Evolutionary conservation across 2,797 vertebrate genomes (phyloP).

Genomic region (Pteropus rufus): DNA sequence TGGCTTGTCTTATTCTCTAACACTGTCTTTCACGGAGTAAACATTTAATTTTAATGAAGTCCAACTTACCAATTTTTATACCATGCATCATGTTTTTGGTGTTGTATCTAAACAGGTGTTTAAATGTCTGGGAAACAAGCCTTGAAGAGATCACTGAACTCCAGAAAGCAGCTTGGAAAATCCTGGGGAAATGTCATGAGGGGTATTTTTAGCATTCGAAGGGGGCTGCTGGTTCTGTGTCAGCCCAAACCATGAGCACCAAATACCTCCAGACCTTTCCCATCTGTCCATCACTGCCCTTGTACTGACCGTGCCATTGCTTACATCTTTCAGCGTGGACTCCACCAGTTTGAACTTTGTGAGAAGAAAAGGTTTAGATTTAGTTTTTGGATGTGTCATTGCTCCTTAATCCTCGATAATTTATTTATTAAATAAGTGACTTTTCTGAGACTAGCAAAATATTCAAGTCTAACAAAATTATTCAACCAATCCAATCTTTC

Average conservation of each 20-base stretch:
- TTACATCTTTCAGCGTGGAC: background rate
- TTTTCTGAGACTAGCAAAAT: background rate
- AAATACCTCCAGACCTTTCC: no score
- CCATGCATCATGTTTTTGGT: background rate
- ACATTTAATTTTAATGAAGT: background rate
- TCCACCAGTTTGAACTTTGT: background rate
- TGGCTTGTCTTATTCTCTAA: background rate
- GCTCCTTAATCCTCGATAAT: background rate
- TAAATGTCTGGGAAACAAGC: background rate
- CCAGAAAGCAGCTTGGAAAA: background rate
- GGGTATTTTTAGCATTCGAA: background rate
- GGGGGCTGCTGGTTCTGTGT: background rate
- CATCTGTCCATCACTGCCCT: accelerated
- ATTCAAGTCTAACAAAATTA: background rate
- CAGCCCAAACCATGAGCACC: background rate
- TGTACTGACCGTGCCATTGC: accelerated
- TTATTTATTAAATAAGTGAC: background rate
- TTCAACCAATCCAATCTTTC: background rate
- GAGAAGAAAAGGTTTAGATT: background rate
- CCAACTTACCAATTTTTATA: background rate
- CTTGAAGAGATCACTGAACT: background rate
- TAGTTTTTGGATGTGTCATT: background rate
- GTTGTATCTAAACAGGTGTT: background rate
- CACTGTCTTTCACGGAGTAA: background rate
- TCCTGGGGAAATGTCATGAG: background rate